Conservation (phyloP, 2,888 invertebrate species). For the Flabesymbios commensalis region DNA sequence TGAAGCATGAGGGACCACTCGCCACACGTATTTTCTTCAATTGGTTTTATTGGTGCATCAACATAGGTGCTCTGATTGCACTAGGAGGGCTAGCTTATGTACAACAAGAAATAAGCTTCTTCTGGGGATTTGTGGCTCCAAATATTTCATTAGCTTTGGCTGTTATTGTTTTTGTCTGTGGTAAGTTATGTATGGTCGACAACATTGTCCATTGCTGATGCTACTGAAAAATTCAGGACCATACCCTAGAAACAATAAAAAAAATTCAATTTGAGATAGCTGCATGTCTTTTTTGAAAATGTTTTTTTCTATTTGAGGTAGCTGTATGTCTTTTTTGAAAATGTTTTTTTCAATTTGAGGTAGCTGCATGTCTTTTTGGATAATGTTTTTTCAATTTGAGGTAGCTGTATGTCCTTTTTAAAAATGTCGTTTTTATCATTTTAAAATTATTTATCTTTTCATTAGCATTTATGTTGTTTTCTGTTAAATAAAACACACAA, state of each 20-base stretch:
- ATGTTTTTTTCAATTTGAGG: constrained; percentile 37
- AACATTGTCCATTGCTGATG: not conserved
- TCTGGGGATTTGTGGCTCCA: constrained; percentile 59
- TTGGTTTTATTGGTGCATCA: constrained; percentile 65
- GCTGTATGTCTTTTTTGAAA: no score
- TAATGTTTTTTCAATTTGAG: no score
- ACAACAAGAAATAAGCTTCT: constrained; percentile 61
- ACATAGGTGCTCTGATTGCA: constrained; percentile 62
- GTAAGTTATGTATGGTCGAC: constrained; percentile 31
- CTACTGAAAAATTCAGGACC: no score
- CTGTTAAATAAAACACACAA: no score
- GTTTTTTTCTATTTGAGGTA: not conserved
- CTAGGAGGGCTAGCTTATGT: constrained; percentile 61
- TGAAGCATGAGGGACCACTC: constrained; percentile 49
- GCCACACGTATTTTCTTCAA: constrained; percentile 62
- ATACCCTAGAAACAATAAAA: no score
- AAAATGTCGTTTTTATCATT: no score
- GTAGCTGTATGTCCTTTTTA: no score
- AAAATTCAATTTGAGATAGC: no score
- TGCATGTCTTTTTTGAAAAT: not conserved
- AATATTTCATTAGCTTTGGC: constrained; percentile 52
- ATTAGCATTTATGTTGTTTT: no score
- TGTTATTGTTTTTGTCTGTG: constrained; percentile 56
- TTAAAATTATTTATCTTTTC: no score
- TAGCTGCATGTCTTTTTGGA: constrained; percentile 45